Percentiles rank a stretch among this genome's conserved stretches.
phyloP scores from a whole-genome alignment of 2,113 vertebrate genomes.

The Pedetes capensis region DNA sequence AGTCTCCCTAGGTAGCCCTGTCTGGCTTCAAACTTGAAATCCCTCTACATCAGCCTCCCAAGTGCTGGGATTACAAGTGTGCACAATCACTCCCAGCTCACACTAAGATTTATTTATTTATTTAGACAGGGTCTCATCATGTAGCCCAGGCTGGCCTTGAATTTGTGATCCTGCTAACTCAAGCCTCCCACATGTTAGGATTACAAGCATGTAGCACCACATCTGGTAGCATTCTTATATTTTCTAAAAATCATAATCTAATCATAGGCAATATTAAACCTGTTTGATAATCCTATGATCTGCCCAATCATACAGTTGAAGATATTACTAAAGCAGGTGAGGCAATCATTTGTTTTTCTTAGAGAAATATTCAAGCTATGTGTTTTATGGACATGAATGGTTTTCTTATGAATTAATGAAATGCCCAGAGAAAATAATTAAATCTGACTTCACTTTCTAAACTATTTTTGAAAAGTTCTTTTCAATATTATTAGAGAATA shows the following conservation, averaged over 20 bases:
- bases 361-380: background rate
- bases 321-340: background rate
- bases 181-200: too few species aligned
- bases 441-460: background rate
- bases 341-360: background rate
- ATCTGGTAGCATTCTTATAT: background rate
- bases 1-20: too few species aligned
- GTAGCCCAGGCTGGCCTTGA: too few species aligned
- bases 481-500: background rate
- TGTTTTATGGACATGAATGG: background rate
- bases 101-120: too few species aligned
- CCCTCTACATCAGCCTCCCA: too few species aligned
- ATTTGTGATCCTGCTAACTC: too few species aligned
- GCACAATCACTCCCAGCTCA: too few species aligned
- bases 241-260: background rate
- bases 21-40: too few species aligned
- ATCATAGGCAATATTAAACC: background rate
- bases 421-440: background rate
- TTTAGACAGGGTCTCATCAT: too few species aligned
- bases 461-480: slow-evolving; percentile 17
- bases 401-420: background rate
- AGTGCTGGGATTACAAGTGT: too few species aligned
- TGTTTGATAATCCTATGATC: background rate
- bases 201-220: too few species aligned
- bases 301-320: background rate